Percentiles rank a stretch among this genome's conserved stretches.
phyloP scores from a whole-genome alignment of 2,113 vertebrate species.

The Isichthys henryi region DNA sequence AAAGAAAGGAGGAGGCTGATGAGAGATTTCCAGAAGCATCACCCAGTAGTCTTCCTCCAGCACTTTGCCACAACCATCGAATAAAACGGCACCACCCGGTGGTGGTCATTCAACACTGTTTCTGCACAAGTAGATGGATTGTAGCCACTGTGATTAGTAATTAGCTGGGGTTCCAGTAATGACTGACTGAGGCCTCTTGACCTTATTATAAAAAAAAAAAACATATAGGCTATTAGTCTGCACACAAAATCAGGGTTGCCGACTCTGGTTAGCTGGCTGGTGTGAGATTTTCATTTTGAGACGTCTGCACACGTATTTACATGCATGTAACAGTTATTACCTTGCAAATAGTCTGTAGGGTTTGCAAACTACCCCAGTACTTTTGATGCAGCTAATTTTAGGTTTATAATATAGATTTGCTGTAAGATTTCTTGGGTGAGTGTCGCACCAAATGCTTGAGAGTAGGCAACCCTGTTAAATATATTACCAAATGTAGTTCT shows the following conservation, averaged over 20 bases:
- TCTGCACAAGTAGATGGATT: neutral
- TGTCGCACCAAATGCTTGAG: no score
- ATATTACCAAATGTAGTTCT: neutral
- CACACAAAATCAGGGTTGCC: neutral
- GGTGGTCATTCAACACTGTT: neutral
- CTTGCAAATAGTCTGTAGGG: no score
- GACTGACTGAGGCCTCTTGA: neutral
- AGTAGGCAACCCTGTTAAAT: neutral
- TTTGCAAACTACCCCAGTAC: no score
- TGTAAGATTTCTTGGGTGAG: no score
- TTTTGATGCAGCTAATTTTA: no score
- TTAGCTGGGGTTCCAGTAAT: neutral
- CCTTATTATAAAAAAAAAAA: neutral
- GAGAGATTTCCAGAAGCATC: conserved; percentile 71
- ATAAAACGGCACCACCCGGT: neutral
- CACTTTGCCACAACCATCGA: conserved; percentile 50
- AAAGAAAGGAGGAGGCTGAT: conserved; percentile 66
- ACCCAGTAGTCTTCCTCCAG: conserved; percentile 61
- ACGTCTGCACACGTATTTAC: no score
- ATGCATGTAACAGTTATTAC: no score
- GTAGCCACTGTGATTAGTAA: neutral
- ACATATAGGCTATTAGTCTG: neutral
- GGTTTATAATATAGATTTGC: no score
- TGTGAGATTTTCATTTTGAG: no score
- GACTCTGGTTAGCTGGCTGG: no score